phyloP scores from a whole-genome alignment of 2,113 vertebrate species.

The Ameiurus melas region DNA sequence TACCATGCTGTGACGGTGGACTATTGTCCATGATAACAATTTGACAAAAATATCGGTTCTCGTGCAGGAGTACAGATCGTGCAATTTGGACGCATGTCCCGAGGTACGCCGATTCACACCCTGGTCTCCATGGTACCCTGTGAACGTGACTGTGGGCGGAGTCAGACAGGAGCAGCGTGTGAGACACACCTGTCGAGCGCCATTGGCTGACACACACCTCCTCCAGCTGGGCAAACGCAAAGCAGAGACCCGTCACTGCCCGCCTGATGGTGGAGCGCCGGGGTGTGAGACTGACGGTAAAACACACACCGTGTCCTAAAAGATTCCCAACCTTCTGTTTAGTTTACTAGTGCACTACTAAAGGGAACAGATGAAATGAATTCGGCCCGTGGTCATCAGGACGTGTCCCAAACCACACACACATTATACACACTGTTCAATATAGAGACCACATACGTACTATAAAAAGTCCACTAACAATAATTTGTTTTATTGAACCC shows the following conservation, averaged over 20 bases:
- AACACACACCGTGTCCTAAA: slow-evolving; percentile 39
- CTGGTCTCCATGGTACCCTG: slow-evolving; percentile 93
- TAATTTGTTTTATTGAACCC: not conserved
- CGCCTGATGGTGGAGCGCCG: slow-evolving; percentile 80
- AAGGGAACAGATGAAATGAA: not conserved
- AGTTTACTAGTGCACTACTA: not conserved
- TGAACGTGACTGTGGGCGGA: slow-evolving; percentile 86
- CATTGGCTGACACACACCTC: slow-evolving; percentile 84
- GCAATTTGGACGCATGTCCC: slow-evolving; percentile 88
- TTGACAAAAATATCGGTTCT: not conserved
- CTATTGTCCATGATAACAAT: not conserved
- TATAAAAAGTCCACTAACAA: not conserved
- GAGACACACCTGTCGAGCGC: slow-evolving; percentile 91
- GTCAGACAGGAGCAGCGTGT: slow-evolving; percentile 92
- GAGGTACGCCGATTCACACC: slow-evolving; percentile 95
- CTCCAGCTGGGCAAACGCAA: slow-evolving; percentile 92
- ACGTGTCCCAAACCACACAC: not conserved
- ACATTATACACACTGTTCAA: not conserved
- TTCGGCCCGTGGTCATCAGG: not conserved
- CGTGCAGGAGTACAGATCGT: slow-evolving; percentile 88
- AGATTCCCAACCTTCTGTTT: not conserved
- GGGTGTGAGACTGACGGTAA: slow-evolving; percentile 89
- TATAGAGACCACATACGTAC: not conserved
- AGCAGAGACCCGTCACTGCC: slow-evolving; percentile 87
- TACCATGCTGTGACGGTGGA: not conserved